These are phyloP conservation scores for Nymphalis urticae DNA, from an alignment of 2,888 invertebrate genomes.

Conservation along the genomic window DNA sequence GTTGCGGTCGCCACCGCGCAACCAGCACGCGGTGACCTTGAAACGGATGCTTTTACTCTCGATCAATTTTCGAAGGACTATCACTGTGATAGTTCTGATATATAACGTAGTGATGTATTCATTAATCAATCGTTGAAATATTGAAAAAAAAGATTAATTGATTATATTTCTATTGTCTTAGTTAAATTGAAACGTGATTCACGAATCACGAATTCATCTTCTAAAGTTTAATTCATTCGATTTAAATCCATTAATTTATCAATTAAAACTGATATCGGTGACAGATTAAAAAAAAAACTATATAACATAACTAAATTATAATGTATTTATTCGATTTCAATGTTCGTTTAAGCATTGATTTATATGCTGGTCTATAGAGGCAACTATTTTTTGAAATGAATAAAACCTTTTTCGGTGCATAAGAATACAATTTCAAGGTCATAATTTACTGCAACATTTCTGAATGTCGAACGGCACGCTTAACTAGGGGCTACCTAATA, in stretches of 20 bases:
- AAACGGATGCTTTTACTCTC: slow-evolving; percentile 9
- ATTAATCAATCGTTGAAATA: slow-evolving; percentile 10
- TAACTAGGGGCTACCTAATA: too few species aligned
- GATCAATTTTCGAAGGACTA: slow-evolving; percentile 2
- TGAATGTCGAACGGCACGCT: too few species aligned
- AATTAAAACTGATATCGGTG: not conserved
- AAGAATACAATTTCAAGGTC: too few species aligned
- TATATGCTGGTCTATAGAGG: too few species aligned
- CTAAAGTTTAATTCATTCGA: not conserved
- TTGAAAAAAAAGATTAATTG: slow-evolving; percentile 7
- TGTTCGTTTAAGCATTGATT: too few species aligned
- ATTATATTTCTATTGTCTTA: slow-evolving; percentile 3
- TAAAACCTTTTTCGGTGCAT: too few species aligned
- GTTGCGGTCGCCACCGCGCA: slow-evolving; percentile 6
- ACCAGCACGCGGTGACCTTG: not conserved
- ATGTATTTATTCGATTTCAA: not conserved
- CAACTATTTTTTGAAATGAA: too few species aligned
- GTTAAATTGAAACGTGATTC: slow-evolving; percentile 2
- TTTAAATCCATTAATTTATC: not conserved
- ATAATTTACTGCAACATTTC: too few species aligned
- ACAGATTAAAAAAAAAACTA: not conserved
- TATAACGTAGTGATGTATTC: not conserved
- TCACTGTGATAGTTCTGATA: not conserved
- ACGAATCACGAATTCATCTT: slow-evolving; percentile 2
- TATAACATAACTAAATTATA: not conserved